Conservation (phyloP, 1,140 invertebrate species). For the Babylonia areolata region DNA sequence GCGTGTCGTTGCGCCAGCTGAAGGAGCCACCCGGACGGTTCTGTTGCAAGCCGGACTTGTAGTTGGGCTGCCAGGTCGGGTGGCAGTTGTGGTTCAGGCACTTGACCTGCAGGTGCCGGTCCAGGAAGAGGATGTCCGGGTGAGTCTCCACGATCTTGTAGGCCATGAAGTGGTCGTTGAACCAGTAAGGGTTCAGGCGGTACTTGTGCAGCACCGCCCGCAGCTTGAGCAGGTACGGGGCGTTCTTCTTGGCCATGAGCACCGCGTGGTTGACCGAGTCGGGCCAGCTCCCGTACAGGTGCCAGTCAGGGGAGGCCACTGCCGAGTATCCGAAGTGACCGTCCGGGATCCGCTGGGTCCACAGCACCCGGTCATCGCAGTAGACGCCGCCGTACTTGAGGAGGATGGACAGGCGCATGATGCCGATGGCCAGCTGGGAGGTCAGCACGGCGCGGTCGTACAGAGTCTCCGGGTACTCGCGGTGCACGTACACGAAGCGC, state of each 20-base stretch:
- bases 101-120: slow-evolving; percentile 51
- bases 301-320: slow-evolving; percentile 52
- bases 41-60: slow-evolving; percentile 41
- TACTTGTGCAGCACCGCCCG: slow-evolving; percentile 40
- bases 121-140: slow-evolving; percentile 36
- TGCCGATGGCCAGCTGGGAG: slow-evolving; percentile 39
- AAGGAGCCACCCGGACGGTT: slow-evolving; percentile 44
- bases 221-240: slow-evolving; percentile 49
- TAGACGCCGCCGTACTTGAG: slow-evolving; percentile 55
- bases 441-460: slow-evolving; percentile 47
- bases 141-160: slow-evolving; percentile 48
- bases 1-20: slow-evolving; percentile 50
- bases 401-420: slow-evolving; percentile 48
- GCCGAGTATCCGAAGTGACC: slow-evolving; percentile 42
- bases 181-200: slow-evolving; percentile 45
- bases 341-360: slow-evolving; percentile 28
- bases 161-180: slow-evolving; percentile 51
- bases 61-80: slow-evolving; percentile 51
- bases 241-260: slow-evolving; percentile 51
- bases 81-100: slow-evolving; percentile 55
- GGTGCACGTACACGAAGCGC: slow-evolving; percentile 49
- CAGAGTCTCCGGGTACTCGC: slow-evolving; percentile 52
- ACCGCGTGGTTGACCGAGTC: slow-evolving; percentile 53
- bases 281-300: slow-evolving; percentile 50
- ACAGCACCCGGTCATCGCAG: slow-evolving; percentile 45